These are phyloP conservation scores for Trigoniulus corallinus DNA, from an alignment of 1,140 invertebrate genomes.

Conservation along the genomic window DNA sequence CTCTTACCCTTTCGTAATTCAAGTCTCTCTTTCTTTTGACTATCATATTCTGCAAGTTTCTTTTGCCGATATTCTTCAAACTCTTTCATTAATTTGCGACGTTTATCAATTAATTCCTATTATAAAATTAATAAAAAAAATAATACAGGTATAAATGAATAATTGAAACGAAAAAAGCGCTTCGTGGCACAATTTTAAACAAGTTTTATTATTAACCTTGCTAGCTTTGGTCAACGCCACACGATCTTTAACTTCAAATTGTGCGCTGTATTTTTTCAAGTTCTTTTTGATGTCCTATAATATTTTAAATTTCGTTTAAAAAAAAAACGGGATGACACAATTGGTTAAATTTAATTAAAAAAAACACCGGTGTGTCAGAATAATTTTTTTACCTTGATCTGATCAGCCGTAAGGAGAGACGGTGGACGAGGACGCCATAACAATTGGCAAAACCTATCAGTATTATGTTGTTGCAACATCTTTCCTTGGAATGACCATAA, in stretches of 20 bases:
- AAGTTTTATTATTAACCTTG: conserved; percentile 38
- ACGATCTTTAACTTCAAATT: conserved; percentile 93
- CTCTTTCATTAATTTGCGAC: conserved; percentile 69
- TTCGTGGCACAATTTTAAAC: too few species aligned
- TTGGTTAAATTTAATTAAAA: not conserved
- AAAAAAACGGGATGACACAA: not conserved
- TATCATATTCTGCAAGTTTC: conserved; percentile 52
- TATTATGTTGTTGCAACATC: conserved; percentile 55
- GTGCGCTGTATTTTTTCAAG: conserved; percentile 88
- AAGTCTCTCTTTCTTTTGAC: conserved; percentile 57
- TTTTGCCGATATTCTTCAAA: conserved; percentile 64
- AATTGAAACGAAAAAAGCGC: not conserved
- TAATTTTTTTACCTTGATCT: conserved; percentile 34
- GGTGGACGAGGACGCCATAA: conserved; percentile 89
- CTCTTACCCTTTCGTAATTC: conserved; percentile 67
- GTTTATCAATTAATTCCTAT: conserved; percentile 82
- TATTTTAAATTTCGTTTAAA: not conserved
- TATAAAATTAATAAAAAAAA: conserved; percentile 10
- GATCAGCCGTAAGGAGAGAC: conserved; percentile 52
- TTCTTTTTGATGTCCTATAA: conserved; percentile 93
- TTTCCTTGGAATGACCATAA: conserved; percentile 96
- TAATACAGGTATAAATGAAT: not conserved
- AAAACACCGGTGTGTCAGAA: too few species aligned
- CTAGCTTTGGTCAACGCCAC: conserved; percentile 82
- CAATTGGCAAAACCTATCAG: conserved; percentile 86